Evolutionary conservation across 2,797 vertebrate species (phyloP).

Genomic region (Parotocinclus haroldoi): DNA sequence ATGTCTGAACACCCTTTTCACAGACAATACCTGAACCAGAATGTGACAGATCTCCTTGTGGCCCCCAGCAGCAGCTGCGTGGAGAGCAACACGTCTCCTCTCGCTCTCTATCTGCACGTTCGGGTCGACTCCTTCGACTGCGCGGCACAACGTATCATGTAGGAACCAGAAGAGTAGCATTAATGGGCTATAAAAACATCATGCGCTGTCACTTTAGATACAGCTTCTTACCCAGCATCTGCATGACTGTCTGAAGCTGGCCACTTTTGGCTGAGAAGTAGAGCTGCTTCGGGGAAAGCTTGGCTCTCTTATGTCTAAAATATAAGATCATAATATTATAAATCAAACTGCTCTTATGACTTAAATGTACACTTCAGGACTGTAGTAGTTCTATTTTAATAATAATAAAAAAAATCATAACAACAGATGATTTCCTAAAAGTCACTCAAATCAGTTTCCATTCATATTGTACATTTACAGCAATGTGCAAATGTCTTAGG

Average conservation of each 20-base stretch:
- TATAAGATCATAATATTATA: too few species aligned
- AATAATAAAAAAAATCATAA: too few species aligned
- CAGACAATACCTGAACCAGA: slow-evolving; percentile 69
- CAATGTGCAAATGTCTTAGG: too few species aligned
- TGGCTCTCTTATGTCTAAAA: slow-evolving; percentile 84
- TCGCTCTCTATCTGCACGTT: slow-evolving; percentile 91
- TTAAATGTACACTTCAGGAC: too few species aligned
- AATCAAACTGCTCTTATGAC: too few species aligned
- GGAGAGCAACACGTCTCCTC: slow-evolving; percentile 82
- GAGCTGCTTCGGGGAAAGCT: slow-evolving; percentile 87
- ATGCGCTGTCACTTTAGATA: background rate
- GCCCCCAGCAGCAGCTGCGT: slow-evolving; percentile 85
- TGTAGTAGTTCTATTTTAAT: too few species aligned
- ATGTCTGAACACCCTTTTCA: background rate
- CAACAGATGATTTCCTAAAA: too few species aligned
- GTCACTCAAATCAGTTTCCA: too few species aligned
- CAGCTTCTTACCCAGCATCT: slow-evolving; percentile 82
- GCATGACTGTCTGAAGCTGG: slow-evolving; percentile 90
- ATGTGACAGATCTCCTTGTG: slow-evolving; percentile 94
- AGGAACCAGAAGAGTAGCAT: background rate
- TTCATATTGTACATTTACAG: too few species aligned
- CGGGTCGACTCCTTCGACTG: slow-evolving; percentile 94
- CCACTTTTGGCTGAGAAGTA: slow-evolving; percentile 91
- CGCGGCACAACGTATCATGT: background rate
- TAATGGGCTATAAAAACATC: too few species aligned